phyloP scores from a whole-genome alignment of 2,888 invertebrate species.

The Metallyticus violacea region DNA sequence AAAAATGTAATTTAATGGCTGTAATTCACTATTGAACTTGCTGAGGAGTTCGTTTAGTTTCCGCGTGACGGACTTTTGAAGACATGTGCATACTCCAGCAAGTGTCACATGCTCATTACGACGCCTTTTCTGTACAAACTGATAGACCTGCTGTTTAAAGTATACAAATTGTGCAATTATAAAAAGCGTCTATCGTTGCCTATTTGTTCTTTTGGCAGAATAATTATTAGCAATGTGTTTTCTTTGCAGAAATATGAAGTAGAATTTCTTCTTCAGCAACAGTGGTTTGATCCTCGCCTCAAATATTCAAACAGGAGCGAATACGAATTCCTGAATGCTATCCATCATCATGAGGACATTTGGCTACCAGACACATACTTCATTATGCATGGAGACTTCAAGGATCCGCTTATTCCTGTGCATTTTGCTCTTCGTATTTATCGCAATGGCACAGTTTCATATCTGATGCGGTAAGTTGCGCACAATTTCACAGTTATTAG shows the following conservation, averaged over 20 bases:
- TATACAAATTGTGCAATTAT: too few species aligned
- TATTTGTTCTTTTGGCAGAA: too few species aligned
- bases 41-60: too few species aligned
- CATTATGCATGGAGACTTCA: conserved; percentile 95
- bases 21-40: too few species aligned
- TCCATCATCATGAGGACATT: conserved; percentile 88
- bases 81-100: too few species aligned
- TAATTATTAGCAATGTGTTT: conserved; percentile 18
- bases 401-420: conserved; percentile 89
- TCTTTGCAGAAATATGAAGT: conserved; percentile 90
- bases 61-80: too few species aligned
- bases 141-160: too few species aligned
- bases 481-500: too few species aligned
- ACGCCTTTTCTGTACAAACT: too few species aligned
- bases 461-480: conserved; percentile 81
- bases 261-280: conserved; percentile 89
- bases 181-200: too few species aligned
- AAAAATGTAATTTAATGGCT: too few species aligned
- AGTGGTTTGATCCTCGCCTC: conserved; percentile 89
- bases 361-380: conserved; percentile 95
- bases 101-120: too few species aligned
- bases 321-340: conserved; percentile 86
- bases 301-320: conserved; percentile 84
- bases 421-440: conserved; percentile 90
- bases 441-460: conserved; percentile 90